phyloP scores from a whole-genome alignment of 2,797 vertebrate species.

The Pangasius krempfi region DNA sequence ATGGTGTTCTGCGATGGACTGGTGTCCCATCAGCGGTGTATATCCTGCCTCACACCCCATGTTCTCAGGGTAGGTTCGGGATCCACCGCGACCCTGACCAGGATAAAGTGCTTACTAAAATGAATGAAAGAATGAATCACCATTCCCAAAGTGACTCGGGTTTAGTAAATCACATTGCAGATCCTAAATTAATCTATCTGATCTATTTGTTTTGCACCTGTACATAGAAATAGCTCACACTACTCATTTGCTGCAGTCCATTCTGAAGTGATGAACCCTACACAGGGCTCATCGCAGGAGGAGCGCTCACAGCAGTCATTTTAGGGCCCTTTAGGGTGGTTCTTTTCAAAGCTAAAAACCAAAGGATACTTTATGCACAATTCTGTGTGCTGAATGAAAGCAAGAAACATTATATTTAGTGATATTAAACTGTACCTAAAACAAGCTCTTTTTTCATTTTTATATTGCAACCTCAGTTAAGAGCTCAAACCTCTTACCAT shows the following conservation, averaged over 20 bases:
- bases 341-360: not conserved
- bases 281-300: not conserved
- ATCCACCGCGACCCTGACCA: not conserved
- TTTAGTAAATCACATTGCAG: not conserved
- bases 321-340: not conserved
- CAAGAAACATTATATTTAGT: not conserved
- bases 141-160: not conserved
- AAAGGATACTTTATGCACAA: not conserved
- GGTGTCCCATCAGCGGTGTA: not conserved
- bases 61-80: not conserved
- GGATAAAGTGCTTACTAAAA: not conserved
- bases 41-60: not conserved
- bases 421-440: not conserved
- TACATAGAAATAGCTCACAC: not conserved
- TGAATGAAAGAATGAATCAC: not conserved
- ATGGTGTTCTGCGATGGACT: not conserved
- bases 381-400: not conserved
- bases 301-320: not conserved
- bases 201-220: not conserved
- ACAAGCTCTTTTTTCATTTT: not conserved
- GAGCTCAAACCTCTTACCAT: not conserved
- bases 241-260: not conserved
- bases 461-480: not conserved
- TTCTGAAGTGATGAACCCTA: not conserved
- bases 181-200: not conserved